Base-by-base conservation (phyloP, 2,888 invertebrate genomes). In the Agonopterix subpropinquella region DNA sequence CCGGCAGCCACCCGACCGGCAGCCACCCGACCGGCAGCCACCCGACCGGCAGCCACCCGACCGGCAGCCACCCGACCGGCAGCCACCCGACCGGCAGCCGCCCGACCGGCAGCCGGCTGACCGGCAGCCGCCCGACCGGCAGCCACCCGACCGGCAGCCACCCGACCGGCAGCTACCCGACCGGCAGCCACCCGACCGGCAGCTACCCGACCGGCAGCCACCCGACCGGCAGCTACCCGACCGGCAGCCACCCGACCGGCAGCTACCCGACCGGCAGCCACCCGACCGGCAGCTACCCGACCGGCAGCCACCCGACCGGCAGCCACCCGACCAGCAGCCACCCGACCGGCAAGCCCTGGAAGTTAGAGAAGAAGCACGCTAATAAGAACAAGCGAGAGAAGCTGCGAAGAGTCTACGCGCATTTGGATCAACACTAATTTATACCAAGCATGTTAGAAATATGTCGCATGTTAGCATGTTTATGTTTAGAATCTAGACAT, bases 351-450 rank as follows among this genome's bases (percentile, higher is more conserved):
- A 93, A 95, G 68, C 93, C 93, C 1, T 95, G 94, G 92, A 96
- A 96, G 73, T 91, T 91, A 54, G 91, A 92, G 72, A 96, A 96
- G 76, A 95, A 93, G 76, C 96, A 96, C 73, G 92, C 92, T 36
- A 98, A 98, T 73, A 94, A 94, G 69, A 96, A 96, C 60, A 98
- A 97, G 73, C 93, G 94, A 52, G 97, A 98, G 75, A 99, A 99
- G 76, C 80, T 96, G n/a, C 90, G 98, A 65, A 90, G 95, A 69
- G 91, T 96, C 37, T 97, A 96, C 79, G 90, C 92, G 41, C 93
- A 97, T 84, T 90, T 97, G 48, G 98, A 98, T 80, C 91, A 94
- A 75, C 94, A 95, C 77, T 94, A 57, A 51, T 28, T 28, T 28
- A 28, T 28, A 28, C 7, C 28, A 28, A 28, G 28, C 28, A 28